phyloP scores from a whole-genome alignment of 2,797 vertebrate species.

The Mormyrops attenuatus region DNA sequence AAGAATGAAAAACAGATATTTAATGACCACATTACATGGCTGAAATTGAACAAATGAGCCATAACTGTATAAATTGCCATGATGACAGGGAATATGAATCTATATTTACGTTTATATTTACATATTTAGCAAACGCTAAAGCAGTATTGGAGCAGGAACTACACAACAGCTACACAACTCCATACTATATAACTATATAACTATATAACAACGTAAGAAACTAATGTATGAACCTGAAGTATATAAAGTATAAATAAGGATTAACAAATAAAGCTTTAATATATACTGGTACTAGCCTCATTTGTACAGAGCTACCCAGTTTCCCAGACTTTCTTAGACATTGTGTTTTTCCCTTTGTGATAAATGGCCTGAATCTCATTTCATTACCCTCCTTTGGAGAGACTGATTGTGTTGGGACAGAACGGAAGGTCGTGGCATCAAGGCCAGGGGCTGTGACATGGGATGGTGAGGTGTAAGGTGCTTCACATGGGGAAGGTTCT shows the following conservation, averaged over 20 bases:
- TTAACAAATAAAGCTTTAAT: not conserved
- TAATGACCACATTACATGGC: not conserved
- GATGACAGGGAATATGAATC: not conserved
- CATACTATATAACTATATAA: not conserved
- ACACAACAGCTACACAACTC: not conserved
- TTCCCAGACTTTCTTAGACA: not conserved
- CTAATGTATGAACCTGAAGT: not conserved
- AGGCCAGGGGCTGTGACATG: not conserved
- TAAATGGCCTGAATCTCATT: not conserved
- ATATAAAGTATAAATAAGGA: not conserved
- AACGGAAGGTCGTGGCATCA: not conserved
- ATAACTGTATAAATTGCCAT: not conserved
- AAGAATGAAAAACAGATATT: not conserved
- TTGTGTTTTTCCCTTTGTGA: not conserved
- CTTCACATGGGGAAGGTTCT: not conserved
- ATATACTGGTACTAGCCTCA: not conserved
- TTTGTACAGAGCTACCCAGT: not conserved
- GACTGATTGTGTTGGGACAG: not conserved
- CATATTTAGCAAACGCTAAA: not conserved
- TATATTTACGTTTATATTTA: not conserved
- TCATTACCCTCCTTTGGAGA: not conserved
- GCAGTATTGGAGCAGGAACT: not conserved
- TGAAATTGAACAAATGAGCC: not conserved
- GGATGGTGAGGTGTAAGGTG: not conserved
- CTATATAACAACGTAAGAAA: not conserved